Conservation (phyloP, 2,888 invertebrate genomes). For the Actias luna region DNA sequence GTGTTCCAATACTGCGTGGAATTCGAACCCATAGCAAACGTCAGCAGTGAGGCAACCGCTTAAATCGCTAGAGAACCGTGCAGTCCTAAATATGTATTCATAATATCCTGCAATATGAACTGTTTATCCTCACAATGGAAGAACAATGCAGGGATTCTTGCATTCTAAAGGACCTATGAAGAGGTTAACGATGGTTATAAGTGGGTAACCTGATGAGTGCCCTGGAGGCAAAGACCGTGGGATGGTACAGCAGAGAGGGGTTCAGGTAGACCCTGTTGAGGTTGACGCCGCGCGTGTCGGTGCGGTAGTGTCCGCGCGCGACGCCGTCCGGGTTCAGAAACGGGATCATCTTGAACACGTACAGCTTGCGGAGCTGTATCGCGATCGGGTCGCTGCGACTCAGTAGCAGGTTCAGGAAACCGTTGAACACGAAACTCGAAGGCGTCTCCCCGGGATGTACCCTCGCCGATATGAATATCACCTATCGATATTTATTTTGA, state of each 20-base stretch:
- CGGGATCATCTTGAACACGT: conserved; percentile 95
- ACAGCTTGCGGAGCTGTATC: conserved; percentile 85
- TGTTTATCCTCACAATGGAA: too few species aligned
- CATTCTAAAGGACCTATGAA: too few species aligned
- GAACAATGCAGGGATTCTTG: too few species aligned
- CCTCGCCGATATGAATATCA: conserved; percentile 92
- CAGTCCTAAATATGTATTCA: too few species aligned
- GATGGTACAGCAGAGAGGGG: conserved; percentile 88
- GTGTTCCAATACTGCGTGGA: too few species aligned
- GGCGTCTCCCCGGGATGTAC: conserved; percentile 97
- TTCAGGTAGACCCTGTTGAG: conserved; percentile 93
- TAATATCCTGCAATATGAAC: too few species aligned
- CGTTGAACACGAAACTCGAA: conserved; percentile 94
- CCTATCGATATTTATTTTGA: conserved; percentile 77
- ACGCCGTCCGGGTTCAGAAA: conserved; percentile 97
- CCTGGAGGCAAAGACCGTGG: conserved; percentile 92
- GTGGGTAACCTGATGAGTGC: conserved; percentile 83
- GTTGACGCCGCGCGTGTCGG: conserved; percentile 93
- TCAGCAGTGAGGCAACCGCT: too few species aligned
- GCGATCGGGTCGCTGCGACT: conserved; percentile 89
- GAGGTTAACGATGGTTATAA: neutral
- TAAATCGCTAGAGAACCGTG: too few species aligned
- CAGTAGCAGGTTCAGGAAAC: conserved; percentile 90
- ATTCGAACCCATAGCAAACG: too few species aligned
- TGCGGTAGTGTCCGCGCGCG: conserved; percentile 91